Base-by-base conservation (phyloP, 2,797 vertebrate species). In the Novumbra hubbsi region DNA sequence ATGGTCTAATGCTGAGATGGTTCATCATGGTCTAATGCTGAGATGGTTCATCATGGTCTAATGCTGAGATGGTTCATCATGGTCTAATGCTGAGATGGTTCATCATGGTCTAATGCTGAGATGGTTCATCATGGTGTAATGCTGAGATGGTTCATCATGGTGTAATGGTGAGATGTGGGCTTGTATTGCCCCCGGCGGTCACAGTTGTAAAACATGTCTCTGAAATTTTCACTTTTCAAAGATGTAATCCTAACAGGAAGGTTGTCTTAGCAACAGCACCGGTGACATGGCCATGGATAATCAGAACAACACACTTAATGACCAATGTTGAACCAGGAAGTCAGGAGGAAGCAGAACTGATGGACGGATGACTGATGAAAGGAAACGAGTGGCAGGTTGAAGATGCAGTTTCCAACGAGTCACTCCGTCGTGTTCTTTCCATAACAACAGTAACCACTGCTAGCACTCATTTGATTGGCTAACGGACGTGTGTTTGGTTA, bases 371-470 rank as follows among this genome's bases (percentile, higher is more conserved):
- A 89, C 87, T 75, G 77, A 75, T 75, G 55, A 67, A 78, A 90
- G 92, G 94, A 95, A 95, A 81, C 71, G 27, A 69, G 74, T 45
- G 76, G 50, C 72, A 75, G 49, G 77, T 45, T 45, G 5, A 76
- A 80, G 78, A 84, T 79, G 78, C 73, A 71, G 85, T 86, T 92
- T 93, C 91, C 91, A 93, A 76, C 70, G 76, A 82, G 86, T 79
- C 79, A 92, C 92, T 92, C 90, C 91, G 88, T 93, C 91, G 93
- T 95, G 92, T 87, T 78, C 75, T 87, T 94, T 95, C 94, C 93
- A 90, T 88, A 93, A 93, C 89, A 88, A 90, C 86, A 87, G 84
- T 81, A 86, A 32, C 83, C 76, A 82, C 83, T 86, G 83, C 82
- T 88, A 76, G 79, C 85, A 86, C 75, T 68, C 64, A 34, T 71